Evolutionary conservation across 1,140 invertebrate species (phyloP), one percentile per base, ranked within the genome.

Genomic region (Neodiprion fabricii): DNA sequence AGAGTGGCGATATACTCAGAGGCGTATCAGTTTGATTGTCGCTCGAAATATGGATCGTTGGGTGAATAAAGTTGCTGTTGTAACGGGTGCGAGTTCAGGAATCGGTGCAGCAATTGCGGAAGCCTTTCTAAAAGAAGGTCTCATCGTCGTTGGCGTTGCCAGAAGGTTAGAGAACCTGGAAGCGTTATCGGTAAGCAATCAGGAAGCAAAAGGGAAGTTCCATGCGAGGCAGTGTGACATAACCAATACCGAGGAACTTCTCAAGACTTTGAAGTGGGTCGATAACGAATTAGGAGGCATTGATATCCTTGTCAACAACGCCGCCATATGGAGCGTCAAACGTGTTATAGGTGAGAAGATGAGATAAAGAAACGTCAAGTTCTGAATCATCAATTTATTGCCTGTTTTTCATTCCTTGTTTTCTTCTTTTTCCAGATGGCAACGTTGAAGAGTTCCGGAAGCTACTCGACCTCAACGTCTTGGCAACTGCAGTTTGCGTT

Each of bases 271-370:
- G 80, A 81, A 90, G 72, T 91, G 90, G 89, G 89, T 92, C n/a
- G 89, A 91, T 66, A 82, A 89, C 11, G 89, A 90, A 1, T 85
- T 92, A 48, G 93, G 92, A 7, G 91, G 91, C 12, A 86, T 94
- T 1, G 91, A 95, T 80, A 86, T 96, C 1, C 86, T 95, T 67
- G 87, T 96, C 47, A 96, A 96, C 81, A 95, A 94, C 82, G 94
- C 95, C 4, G 95, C 92, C 1, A 80, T 92, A 0, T 78, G 88
- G 7, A 75, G 81, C 10, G 40, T 50, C 7, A 86, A 81, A 0
- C 75, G 77, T 75, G 89, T 80, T 70, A 80, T 73, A n/a, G 88
- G 84, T 76, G 85, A 79, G 69, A 77, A 85, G 77, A 21, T 21
- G 17, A 21, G 17, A 0, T 21, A 21, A 21, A 21, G 17, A 21